Evolutionary conservation across 2,888 invertebrate genomes (phyloP).

Genomic region (Drosophila niveifrons): DNA sequence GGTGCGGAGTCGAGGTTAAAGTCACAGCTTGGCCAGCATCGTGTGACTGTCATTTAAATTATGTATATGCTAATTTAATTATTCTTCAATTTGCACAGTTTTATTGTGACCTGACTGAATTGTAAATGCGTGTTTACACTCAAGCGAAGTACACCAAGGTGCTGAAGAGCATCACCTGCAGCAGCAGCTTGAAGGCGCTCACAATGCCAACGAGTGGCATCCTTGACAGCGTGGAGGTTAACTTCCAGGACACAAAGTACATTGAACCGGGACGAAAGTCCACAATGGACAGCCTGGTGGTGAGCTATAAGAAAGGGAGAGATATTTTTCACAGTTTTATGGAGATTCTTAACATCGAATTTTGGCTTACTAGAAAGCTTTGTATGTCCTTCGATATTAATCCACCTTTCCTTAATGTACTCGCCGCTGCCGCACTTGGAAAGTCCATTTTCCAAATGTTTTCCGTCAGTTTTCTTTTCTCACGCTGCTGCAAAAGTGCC

Average conservation of each 20-base stretch:
- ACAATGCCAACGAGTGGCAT: conserved; percentile 3
- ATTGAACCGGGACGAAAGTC: conserved; percentile 37
- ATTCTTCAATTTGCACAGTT: conserved; percentile 70
- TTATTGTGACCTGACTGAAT: conserved; percentile 44
- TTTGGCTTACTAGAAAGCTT: conserved; percentile 44
- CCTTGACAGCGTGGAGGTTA: neutral
- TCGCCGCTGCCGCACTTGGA: neutral
- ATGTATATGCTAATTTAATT: conserved; percentile 76
- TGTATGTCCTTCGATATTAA: conserved; percentile 29
- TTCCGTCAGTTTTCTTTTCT: conserved; percentile 16
- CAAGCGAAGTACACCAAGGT: conserved; percentile 42
- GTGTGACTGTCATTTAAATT: conserved; percentile 66
- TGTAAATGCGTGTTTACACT: conserved; percentile 17
- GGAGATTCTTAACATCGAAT: neutral
- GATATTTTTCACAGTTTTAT: neutral
- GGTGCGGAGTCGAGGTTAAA: conserved; percentile 35
- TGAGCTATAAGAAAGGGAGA: conserved; percentile 31
- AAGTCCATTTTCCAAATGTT: conserved; percentile 36
- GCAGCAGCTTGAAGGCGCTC: conserved; percentile 27
- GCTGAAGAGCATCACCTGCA: conserved; percentile 33
- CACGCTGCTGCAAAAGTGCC: conserved; percentile 46
- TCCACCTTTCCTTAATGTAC: neutral
- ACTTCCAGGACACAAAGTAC: conserved; percentile 34
- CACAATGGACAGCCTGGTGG: conserved; percentile 13
- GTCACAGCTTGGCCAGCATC: conserved; percentile 13